Conservation (phyloP, 2,113 vertebrate species). For the Philantomba maxwellii region DNA sequence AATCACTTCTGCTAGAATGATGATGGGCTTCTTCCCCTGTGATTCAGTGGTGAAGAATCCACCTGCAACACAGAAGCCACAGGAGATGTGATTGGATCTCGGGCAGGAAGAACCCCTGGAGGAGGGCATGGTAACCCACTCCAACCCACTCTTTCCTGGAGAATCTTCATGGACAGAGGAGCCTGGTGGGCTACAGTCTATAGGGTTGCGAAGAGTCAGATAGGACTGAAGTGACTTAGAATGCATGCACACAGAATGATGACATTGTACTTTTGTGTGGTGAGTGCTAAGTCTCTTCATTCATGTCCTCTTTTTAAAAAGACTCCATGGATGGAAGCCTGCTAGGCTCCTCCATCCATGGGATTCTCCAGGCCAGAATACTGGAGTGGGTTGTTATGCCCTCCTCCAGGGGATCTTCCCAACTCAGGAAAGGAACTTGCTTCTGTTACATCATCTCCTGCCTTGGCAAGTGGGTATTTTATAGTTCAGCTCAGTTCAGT, state of each 20-base stretch:
- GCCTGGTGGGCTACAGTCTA: background rate
- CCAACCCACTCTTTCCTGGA: background rate
- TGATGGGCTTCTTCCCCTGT: background rate
- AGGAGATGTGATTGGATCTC: background rate
- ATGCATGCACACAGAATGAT: background rate
- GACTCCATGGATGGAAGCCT: background rate
- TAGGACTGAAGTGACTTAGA: background rate
- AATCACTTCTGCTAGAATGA: background rate
- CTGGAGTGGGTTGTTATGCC: background rate
- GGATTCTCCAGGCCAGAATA: background rate
- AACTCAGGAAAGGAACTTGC: background rate
- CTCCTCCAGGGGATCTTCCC: background rate
- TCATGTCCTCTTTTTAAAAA: background rate
- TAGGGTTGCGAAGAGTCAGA: background rate
- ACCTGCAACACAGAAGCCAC: background rate
- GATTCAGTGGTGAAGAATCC: rapidly evolving
- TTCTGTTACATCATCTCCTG: background rate
- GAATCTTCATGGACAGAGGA: background rate
- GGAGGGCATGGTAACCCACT: background rate
- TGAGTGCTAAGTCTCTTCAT: background rate
- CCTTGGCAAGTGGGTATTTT: background rate
- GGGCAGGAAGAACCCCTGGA: background rate
- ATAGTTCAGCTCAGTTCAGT: background rate
- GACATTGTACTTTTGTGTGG: background rate
- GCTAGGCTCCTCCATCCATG: background rate